Base-by-base conservation (phyloP, 2,888 invertebrate species). In the Pristionchus japonicus region DNA sequence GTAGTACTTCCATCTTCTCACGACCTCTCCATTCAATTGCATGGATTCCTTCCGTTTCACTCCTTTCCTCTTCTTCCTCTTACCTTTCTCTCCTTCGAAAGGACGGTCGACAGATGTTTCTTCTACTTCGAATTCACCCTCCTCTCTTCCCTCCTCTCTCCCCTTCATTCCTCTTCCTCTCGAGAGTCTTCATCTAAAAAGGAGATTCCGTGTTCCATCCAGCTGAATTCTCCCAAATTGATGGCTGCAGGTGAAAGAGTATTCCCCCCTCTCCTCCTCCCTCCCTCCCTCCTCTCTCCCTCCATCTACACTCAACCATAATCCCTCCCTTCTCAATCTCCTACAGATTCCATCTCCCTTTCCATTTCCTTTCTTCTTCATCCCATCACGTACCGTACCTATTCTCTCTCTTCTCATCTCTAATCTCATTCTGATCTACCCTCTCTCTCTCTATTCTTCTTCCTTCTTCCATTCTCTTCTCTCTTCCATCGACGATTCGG, bases 341-440 rank as follows among this genome's bases (percentile, higher is more conserved):
- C 31, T 61, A 61, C 61, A 43, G 57, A 40, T 47, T 84, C 61
- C 61, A 52, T 84, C 84, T 61, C 47, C 64, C 23, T 47, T 64
- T n/a, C 61, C 85, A 43, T 67, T 64, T 47, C 85, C 40, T 85
- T n/a, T 47, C 6, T 40, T 84, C 37, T n/a, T 84, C 57, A 61
- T 64, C 43, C 84, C 43, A 27, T 84, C 37, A 27, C 31, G 20
- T 67, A 85, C 85, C 20, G 40, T 43, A 13, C 17, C 43, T 80
- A 34, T 40, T 57, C 57, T 84, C 61, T 85, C 64, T 80, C 20
- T 40, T 57, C 57, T 84, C 61, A 64, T 43, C 27, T 61, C 31
- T 43, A 85, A 85, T 64, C 61, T 61, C 34, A 64, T 43, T 49
- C 40, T 61, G 49, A 85, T 64, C 67, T 85, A 13, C 49, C 27